Base-by-base conservation (phyloP, 1,140 invertebrate genomes). In the Leguminivora glycinivorella region DNA sequence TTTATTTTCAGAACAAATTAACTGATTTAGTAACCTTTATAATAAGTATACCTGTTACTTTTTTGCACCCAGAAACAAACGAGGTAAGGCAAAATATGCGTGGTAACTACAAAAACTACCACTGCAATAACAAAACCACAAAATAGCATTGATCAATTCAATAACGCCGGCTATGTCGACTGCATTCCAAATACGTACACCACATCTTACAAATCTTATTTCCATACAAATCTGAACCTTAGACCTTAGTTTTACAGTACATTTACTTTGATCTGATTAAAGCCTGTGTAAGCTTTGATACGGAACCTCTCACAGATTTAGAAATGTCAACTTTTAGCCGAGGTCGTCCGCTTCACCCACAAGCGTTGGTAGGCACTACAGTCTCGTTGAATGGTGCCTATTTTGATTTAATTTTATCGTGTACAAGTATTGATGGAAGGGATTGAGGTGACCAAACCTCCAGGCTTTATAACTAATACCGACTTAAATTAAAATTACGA, bases 311-410 rank as follows among this genome's bases (percentile, higher is more conserved):
- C 58, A 63, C 58, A 31, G 7, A 31, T 63, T 63, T 63, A 63
- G 58, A 63, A 63, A 63, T 63, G 58, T 63, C 58, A 63, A 63
- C 58, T 63, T 63, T 63, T 63, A 25, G 58, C 14, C 58, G 58
- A 63, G 58, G 58, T 63, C 58, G 58, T 63, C 58, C 29, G 25
- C 58, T 63, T 29, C 25, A 17, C 58, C 58, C 58, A 63, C 58
- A 17, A 3, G 25, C 25, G 58, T 17, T 9, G 47, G 17, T 52
- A 52, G 7, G 17, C 2, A 22, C 47, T n/a, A 52, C 4, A 52
- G 17, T 22, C 19, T 1, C 3, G 17, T 22, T 52, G 1, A 52
- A 52, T 22, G n/a, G 1, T 52, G 2, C 10, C 12, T 38, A 52
- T 19, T 10, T 52, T 9, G 9, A 52, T 52, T 22, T 52, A 19